Base-by-base conservation (phyloP, 2,113 vertebrate genomes). In the Geococcyx californianus region DNA sequence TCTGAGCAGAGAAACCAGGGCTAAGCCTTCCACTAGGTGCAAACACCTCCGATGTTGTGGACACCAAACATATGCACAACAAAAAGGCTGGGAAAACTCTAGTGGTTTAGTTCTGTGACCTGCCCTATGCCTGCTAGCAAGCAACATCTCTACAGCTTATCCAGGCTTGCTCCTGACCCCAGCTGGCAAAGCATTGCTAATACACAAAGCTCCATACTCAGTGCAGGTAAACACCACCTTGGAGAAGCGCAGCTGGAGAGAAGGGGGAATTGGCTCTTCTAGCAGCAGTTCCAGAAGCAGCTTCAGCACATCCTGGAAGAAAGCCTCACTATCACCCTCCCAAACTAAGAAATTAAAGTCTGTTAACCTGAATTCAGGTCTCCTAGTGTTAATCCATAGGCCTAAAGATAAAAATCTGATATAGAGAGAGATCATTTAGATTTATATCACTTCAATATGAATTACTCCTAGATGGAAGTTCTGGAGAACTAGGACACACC, bases 21-120 rank as follows among this genome's bases (percentile, higher is more conserved):
- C 49, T 1, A 2, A 77, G n/a, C 10, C 38, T 55, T 21, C 28
- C 47, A 47, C 16, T 9, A 76, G 7, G 11, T 3, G 0, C 11
- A 69, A 76, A 28, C 13, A 49, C 8, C 14, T 63, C 55, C 34
- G 55, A 3, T 1, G 0, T 2, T 49, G 23, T 33, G 20, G 31
- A 34, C 11, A 69, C 20, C 34, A 77, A 56, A 70, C 31, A 47
- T 7, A 23, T 7, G 7, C 6, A 9, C 19, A 15, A 58, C 28
- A 18, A 70, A 84, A 49, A 47, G 28, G 26, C 20, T 69, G 9
- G 10, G 34, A 70, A 9, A 55, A 49, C 21, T 13, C 25, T 56
- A 3, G 3, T 14, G 33, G 13, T 89, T 72, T 59, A 72, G 18
- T 51, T 33, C 66, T 59, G 42, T n/a, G 42, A 44, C 18, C 49